Percentiles rank a stretch among this genome's conserved stretches.
These are phyloP conservation scores for Phasianus colchicus DNA, from an alignment of 2,113 vertebrate genomes.

Conservation along the genomic window DNA sequence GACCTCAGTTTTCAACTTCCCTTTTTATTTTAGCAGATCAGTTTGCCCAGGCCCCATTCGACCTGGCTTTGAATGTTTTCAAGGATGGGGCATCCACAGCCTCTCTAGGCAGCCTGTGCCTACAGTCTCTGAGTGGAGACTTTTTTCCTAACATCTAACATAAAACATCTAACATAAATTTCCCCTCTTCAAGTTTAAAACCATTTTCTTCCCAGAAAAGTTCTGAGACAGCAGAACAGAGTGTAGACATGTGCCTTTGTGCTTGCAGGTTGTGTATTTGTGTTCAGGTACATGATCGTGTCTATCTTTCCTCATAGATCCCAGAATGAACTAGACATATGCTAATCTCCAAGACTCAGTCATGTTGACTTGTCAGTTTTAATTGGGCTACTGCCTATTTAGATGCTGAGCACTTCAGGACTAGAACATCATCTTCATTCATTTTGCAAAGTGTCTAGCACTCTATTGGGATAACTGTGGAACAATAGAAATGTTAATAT, in stretches of 20 bases:
- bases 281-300: rapidly evolving
- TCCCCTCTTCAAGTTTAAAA: no score
- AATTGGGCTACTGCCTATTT: background rate
- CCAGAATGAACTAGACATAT: background rate
- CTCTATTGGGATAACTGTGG: background rate
- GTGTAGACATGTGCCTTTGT: rapidly evolving
- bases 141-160: no score
- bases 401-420: background rate
- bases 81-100: background rate
- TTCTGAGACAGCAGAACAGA: background rate
- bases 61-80: background rate
- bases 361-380: background rate
- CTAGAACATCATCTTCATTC: background rate
- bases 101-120: background rate
- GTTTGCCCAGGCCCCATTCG: background rate
- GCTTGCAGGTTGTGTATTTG: no score
- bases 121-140: no score
- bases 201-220: background rate
- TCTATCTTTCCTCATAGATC: background rate
- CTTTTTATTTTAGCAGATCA: background rate
- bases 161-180: no score
- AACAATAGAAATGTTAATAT: background rate
- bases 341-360: background rate
- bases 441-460: background rate
- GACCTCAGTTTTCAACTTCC: background rate